Conservation (phyloP, 2,797 vertebrate species). For the Enteromius radiatus region DNA sequence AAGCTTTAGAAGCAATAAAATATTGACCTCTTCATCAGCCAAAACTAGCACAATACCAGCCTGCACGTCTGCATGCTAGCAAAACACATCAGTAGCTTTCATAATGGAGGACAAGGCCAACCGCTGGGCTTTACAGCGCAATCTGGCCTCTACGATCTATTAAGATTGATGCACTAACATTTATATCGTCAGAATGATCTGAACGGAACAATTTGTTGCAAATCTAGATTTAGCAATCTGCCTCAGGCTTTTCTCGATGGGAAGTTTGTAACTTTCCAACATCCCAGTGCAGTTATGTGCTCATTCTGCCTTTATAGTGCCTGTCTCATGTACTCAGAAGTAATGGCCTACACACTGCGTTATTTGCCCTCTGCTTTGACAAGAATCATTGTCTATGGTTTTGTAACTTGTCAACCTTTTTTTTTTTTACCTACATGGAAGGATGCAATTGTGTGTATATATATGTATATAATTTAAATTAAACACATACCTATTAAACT, state of each 20-base stretch:
- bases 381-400: background rate
- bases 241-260: constrained; percentile 5
- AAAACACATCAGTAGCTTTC: constrained; percentile 21
- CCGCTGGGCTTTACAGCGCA: background rate
- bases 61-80: constrained; percentile 18
- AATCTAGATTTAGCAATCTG: background rate
- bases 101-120: constrained; percentile 7
- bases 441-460: too few relatives aligned
- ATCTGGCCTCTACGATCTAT: background rate
- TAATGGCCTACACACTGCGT: background rate
- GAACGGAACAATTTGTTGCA: background rate
- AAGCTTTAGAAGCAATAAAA: constrained; percentile 50
- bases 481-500: background rate
- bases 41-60: constrained; percentile 49
- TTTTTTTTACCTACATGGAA: too few relatives aligned
- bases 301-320: background rate
- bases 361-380: constrained; percentile 19
- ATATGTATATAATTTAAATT: too few relatives aligned
- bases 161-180: background rate
- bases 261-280: constrained; percentile 17
- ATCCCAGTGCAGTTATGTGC: background rate
- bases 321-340: background rate
- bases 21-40: constrained; percentile 32
- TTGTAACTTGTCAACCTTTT: background rate
- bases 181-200: constrained; percentile 4